Conservation (phyloP, 2,797 vertebrate genomes). For the Hyperoplus immaculatus region DNA sequence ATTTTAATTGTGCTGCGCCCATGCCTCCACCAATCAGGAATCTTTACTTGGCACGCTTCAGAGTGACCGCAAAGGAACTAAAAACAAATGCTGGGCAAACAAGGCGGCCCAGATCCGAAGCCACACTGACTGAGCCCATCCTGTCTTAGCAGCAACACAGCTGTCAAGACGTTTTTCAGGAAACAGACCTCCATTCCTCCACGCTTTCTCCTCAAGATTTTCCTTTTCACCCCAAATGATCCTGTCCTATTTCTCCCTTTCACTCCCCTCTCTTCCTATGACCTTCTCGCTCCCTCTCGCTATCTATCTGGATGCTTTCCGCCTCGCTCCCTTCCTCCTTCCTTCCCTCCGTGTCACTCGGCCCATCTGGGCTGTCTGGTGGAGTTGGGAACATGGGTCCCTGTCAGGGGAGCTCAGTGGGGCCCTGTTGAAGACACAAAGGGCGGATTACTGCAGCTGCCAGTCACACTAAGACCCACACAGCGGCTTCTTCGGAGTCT, state of each 20-base stretch:
- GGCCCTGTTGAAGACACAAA: slow-evolving; percentile 87
- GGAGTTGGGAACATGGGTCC: slow-evolving; percentile 80
- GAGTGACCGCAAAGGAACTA: slow-evolving; percentile 69
- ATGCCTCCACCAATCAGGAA: slow-evolving; percentile 71
- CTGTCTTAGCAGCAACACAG: slow-evolving; percentile 59
- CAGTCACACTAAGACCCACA: slow-evolving; percentile 91
- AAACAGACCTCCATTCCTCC: slow-evolving; percentile 24
- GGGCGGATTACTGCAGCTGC: slow-evolving; percentile 90
- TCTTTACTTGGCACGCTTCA: slow-evolving; percentile 71
- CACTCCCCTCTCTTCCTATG: slow-evolving; percentile 32
- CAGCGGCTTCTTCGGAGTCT: slow-evolving; percentile 82
- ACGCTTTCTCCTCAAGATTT: slow-evolving; percentile 14
- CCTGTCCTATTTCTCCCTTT: slow-evolving; percentile 21
- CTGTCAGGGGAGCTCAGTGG: slow-evolving; percentile 85
- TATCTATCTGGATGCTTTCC: slow-evolving; percentile 31
- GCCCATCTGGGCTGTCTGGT: slow-evolving; percentile 87
- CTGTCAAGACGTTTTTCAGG: slow-evolving; percentile 64
- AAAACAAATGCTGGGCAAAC: slow-evolving; percentile 67
- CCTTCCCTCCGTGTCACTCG: slow-evolving; percentile 67
- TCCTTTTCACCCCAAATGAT: slow-evolving; percentile 25
- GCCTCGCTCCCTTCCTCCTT: slow-evolving; percentile 40
- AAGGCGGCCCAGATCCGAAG: slow-evolving; percentile 56
- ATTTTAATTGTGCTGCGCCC: slow-evolving; percentile 55
- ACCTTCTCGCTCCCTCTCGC: slow-evolving; percentile 51
- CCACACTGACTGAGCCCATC: slow-evolving; percentile 38